Evolutionary conservation across 1,140 invertebrate genomes (phyloP).

Genomic region (Pogonomyrmex barbatus): DNA sequence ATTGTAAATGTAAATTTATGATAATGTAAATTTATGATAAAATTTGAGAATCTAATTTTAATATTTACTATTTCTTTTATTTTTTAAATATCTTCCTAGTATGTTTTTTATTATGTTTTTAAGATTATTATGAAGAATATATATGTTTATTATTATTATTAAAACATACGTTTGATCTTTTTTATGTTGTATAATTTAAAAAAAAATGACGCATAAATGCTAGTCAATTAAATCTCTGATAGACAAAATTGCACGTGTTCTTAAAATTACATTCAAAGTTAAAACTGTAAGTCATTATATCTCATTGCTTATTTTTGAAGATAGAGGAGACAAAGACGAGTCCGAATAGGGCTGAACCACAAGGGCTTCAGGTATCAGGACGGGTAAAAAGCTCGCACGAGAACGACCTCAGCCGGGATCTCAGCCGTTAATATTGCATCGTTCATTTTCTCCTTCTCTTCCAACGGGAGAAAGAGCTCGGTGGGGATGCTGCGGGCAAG

Average conservation of each 20-base stretch:
- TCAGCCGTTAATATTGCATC: conserved; percentile 28
- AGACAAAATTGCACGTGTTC: not conserved
- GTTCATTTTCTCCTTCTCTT: conserved; percentile 46
- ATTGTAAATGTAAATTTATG: not conserved
- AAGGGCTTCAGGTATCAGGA: conserved; percentile 43
- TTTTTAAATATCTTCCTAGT: not conserved
- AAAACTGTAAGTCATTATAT: conserved; percentile 6
- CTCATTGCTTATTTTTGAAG: not conserved
- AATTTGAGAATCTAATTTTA: not conserved
- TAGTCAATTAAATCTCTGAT: not conserved
- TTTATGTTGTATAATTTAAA: not conserved
- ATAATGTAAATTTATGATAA: not conserved
- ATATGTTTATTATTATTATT: not conserved
- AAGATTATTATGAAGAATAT: too few relatives aligned
- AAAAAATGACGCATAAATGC: not conserved
- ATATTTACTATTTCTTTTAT: not conserved
- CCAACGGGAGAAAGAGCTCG: too few relatives aligned
- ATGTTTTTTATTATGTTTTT: not conserved
- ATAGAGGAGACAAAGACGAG: conserved; percentile 39
- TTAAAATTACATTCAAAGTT: not conserved
- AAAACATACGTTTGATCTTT: not conserved
- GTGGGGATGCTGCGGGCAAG: conserved; percentile 14
- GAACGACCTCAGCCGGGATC: conserved; percentile 13
- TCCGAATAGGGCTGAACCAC: conserved; percentile 13
- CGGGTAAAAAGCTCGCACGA: conserved; percentile 28